phyloP scores from a whole-genome alignment of 2,113 vertebrate species.

The Australoheros scitulus region DNA sequence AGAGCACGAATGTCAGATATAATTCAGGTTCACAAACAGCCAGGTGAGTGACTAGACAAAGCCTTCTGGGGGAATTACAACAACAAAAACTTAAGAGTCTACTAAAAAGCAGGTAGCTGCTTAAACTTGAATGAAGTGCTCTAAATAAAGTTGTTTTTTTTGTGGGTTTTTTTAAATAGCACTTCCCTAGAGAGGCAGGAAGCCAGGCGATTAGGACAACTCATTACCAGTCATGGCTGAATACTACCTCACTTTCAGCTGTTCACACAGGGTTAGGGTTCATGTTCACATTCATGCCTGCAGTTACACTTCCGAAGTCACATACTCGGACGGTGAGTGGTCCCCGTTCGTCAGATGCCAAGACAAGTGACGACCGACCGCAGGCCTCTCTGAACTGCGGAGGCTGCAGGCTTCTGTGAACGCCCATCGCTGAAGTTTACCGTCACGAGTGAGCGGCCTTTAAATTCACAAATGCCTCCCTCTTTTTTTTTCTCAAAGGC shows the following conservation, averaged over 20 bases:
- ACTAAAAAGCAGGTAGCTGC: background rate
- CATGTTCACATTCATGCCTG: constrained; percentile 14
- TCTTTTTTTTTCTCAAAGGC: background rate
- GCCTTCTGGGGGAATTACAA: constrained; percentile 12
- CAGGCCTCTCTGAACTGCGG: constrained; percentile 8
- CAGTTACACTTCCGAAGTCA: constrained; percentile 30
- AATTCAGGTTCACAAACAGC: constrained; percentile 43
- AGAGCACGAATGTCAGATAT: constrained; percentile 58
- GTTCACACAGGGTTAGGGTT: constrained; percentile 9
- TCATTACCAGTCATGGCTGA: constrained; percentile 27
- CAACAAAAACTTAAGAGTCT: background rate
- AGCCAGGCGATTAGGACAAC: constrained; percentile 47
- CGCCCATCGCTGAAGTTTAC: background rate
- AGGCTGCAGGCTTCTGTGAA: background rate
- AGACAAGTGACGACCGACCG: constrained; percentile 31
- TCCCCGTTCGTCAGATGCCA: constrained; percentile 1
- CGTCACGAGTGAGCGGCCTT: background rate
- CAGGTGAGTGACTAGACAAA: constrained; percentile 20
- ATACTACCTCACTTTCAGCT: constrained; percentile 36
- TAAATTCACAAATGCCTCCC: background rate
- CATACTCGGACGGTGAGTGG: constrained; percentile 26
- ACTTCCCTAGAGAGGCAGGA: constrained; percentile 10
- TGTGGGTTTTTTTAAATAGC: background rate
- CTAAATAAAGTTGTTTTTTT: background rate
- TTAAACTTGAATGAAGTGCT: background rate